Base-by-base conservation (phyloP, 1,140 invertebrate genomes). In the Drosophila pallidifrons region DNA sequence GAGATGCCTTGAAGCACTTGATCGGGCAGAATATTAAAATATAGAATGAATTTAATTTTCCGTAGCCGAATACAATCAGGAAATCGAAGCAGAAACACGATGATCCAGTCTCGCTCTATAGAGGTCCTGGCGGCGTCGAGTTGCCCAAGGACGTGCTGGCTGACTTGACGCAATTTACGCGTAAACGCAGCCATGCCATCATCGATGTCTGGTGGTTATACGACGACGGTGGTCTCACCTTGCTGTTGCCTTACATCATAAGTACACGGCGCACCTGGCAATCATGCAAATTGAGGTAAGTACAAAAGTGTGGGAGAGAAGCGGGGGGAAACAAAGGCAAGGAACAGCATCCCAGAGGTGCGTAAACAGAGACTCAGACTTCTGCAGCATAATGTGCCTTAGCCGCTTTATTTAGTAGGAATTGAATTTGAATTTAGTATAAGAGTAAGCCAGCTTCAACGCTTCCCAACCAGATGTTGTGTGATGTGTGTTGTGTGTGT, bases 151-250 rank as follows among this genome's bases (percentile, higher is more conserved):
- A 96, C 66, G 93, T 96, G 10, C 93, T 96, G 10, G 94, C 95
- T 77, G 94, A 94, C 45, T 93, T 96, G 28, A 96, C 95, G 2
- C 95, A 95, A 81, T 97, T 97, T 87, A 96, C 96, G 74, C 94
- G 94, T 68, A 96, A 96, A 78, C 95, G 96, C 73, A 95, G 96
- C 79, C 92, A 93, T 65, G 96, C 96, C 20, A 96, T 96, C 1
- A 98, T 99, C 79, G 98, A 99, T 93, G 98, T 99, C 4, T 99
- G 98, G 98, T 99, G 98, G 98, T 93, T 99, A 0, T 99, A 99
- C 92, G 98, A 99, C 93, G 98, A 99, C 92, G 98, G 97, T 94
- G 95, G 96, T 45, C 94, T 98, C 49, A 97, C 97, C 0, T 93
- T 98, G 2, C 93, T 98, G 10, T 93, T 98, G 58, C 97, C 98